Evolutionary conservation across 2,797 vertebrate genomes (phyloP).

Genomic region (Rhinella marina): DNA sequence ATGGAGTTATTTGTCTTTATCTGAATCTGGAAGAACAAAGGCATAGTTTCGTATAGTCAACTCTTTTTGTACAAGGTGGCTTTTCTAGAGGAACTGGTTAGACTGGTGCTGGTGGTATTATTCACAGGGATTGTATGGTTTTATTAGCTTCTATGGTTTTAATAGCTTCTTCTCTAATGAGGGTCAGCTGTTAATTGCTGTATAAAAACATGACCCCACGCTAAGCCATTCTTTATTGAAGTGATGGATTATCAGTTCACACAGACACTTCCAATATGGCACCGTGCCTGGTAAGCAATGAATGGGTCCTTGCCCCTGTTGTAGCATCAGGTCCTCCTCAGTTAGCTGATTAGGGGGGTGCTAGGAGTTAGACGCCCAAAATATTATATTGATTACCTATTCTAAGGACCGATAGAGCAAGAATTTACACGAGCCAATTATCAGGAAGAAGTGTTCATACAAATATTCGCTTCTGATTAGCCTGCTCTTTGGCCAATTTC

Average conservation of each 20-base stretch:
- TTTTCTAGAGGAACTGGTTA: constrained; percentile 43
- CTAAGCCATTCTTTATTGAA: background rate
- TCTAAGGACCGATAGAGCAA: no score
- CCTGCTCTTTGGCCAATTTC: no score
- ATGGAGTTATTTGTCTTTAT: constrained; percentile 29
- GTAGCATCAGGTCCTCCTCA: no score
- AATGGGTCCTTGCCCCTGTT: no score
- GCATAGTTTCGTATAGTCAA: constrained; percentile 30
- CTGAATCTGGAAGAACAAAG: constrained; percentile 52
- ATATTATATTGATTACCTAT: no score
- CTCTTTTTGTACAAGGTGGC: constrained; percentile 5
- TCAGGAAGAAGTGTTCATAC: no score
- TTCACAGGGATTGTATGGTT: constrained; percentile 22
- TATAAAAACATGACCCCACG: constrained; percentile 13
- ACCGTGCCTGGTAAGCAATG: no score
- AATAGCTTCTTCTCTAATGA: constrained; percentile 38
- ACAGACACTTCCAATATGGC: background rate
- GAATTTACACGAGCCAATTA: no score
- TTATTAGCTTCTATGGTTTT: constrained; percentile 49
- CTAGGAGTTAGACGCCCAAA: no score
- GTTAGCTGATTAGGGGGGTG: no score
- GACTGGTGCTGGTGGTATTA: constrained; percentile 35
- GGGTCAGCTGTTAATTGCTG: constrained; percentile 17
- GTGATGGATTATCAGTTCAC: background rate
- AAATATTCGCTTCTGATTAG: no score